Base-by-base conservation (phyloP, 2,888 invertebrate species). In the Caenorhabditis uteleia region DNA sequence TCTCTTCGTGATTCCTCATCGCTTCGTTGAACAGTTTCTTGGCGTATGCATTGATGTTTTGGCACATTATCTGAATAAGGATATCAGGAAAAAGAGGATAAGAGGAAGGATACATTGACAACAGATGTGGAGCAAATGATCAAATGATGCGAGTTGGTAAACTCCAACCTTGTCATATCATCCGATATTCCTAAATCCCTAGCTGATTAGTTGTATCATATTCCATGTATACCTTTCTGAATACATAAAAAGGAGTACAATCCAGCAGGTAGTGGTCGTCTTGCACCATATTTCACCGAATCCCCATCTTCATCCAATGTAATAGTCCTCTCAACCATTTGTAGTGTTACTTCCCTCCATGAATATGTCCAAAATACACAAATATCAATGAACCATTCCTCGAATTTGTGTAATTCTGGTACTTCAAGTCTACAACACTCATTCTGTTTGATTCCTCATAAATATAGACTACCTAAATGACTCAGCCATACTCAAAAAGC, bases 191-290 rank as follows among this genome's bases (percentile, higher is more conserved):
- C 50, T 57, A 20, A 20, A 55, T 29, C 6, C 10, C 7, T 34
- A 5, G 20, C 44, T 16, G 10, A 45, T 38, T 8, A 10, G 16
- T 18, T 12, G 18, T 12, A 18, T 20, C 4, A 16, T 39, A 20
- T 14, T 6, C 21, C 42, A 34, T 27, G 18, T 18, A 12, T 44
- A 46, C 68, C 71, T 53, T 71, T 71, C 39, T 71, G 71, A 36
- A 71, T 71, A 43, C 71, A 71, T 4, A 71, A 49, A 48, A 71
- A 71, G 16, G 71, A 71, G 29, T 71, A 71, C 1, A 71, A 29
- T 0, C 65, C 71, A 14, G 61, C 59, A 6, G 71, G 71, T 12
- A 71, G 56, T 8, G 71, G 71, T 23, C 71, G 23, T 20, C 64
- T 21, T 20, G 57, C 53, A 16, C 58, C 64, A 40, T 64, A 64